Evolutionary conservation across 2,888 invertebrate genomes (phyloP), one percentile per base, ranked within the genome.

Genomic region (Eristalis tenax): DNA sequence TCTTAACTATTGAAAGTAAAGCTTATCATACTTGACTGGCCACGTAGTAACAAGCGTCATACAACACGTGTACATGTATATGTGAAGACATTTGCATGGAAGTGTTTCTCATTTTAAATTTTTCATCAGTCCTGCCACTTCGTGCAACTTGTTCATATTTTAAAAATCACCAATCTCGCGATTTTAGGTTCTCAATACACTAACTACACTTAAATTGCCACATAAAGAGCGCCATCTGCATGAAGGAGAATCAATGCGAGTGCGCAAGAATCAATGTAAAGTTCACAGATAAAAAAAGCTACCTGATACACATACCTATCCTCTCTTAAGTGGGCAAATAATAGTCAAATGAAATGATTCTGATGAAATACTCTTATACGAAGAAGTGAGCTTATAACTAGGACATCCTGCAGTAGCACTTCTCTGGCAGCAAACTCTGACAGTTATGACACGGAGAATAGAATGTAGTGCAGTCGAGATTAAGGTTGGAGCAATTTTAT

Each of bases 361-460:
- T 57, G 23, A 50, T 32, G 15, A 61, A 75, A 28, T 57, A 6
- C 28, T 50, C 26, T 3, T 38, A 50, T 35, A 65, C 22, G 18
- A 32, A 18, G 57, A 50, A 57, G 32, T 61, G 35, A 6, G 35
- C 23, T 66, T 5, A 56, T 83, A 87, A 87, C 79, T 87, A 80
- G 87, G 87, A 73, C 87, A 87, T 76, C 83, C 59, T 80, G 80
- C 87, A 87, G 76, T 87, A 83, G 78, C 75, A 70, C 57, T 73
- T 1, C 26, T 26, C 26, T 26, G 26, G 1, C 3, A 80, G 71
- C 76, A 73, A 40, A 43, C 22, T 35, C 32, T 18, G 64, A 71
- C 18, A 63, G 32, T 66, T 56, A 38, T 50, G 71, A 70, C 22
- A 65, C n/a, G 73, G 32, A 71, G 57, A 71, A 59, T 66, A 79